Conservation (phyloP, 92 coral and sea anemone species). For the Porites divaricata region DNA sequence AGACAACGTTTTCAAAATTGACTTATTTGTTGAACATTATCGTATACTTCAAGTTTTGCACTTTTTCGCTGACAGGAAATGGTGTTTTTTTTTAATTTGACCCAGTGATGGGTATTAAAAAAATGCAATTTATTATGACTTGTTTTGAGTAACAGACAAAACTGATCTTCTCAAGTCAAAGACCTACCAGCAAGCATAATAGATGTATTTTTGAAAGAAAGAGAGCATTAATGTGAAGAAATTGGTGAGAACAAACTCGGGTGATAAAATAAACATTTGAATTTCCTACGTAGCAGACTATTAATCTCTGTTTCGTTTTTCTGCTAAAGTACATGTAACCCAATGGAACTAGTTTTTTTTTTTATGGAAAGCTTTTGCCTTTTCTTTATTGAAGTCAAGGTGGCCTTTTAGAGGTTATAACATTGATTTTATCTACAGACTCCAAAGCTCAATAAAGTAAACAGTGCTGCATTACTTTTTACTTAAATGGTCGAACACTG, state of each 20-base stretch:
- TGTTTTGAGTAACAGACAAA: background rate
- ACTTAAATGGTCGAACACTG: no score
- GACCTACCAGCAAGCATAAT: background rate
- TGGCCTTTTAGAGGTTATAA: no score
- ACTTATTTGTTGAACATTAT: background rate
- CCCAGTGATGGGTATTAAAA: no score
- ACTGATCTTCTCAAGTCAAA: background rate
- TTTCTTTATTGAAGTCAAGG: no score
- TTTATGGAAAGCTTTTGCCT: no score
- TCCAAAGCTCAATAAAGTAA: no score
- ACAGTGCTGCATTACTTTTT: no score
- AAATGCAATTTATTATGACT: no score
- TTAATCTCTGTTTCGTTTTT: background rate
- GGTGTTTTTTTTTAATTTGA: no score
- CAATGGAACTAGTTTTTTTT: background rate
- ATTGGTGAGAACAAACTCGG: background rate
- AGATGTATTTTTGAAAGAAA: background rate
- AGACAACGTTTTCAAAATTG: no score
- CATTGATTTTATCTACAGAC: no score
- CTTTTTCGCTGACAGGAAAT: background rate
- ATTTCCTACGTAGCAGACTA: conserved; percentile 16
- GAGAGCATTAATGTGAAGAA: background rate
- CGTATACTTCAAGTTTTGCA: background rate
- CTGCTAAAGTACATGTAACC: background rate
- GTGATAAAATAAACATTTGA: conserved; percentile 16